A percentile compares a stretch with the other conserved stretches of the same genome.
Evolutionary conservation across 2,888 invertebrate species (phyloP).

Genomic region (Stenurella melanura): DNA sequence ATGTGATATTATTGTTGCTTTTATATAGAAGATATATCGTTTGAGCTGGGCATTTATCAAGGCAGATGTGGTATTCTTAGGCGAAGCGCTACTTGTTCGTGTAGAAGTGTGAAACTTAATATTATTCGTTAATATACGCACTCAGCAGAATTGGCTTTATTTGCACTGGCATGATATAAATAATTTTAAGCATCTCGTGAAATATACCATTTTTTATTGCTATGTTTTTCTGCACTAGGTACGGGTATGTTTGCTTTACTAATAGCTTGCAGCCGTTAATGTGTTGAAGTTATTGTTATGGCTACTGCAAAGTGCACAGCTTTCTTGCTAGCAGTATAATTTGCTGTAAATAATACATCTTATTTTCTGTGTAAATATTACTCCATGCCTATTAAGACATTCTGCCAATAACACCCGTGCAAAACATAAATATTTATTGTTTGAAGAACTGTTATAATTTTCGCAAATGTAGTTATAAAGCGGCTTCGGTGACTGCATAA

Average conservation of each 20-base stretch:
- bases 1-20: no score
- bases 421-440: background rate
- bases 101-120: background rate
- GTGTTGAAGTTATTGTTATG: constrained; percentile 1
- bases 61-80: background rate
- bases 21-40: background rate
- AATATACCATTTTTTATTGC: background rate
- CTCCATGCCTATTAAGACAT: background rate
- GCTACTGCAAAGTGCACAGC: background rate
- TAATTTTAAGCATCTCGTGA: background rate
- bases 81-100: background rate
- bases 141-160: background rate
- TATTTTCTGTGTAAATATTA: background rate
- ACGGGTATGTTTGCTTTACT: background rate
- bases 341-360: background rate
- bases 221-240: background rate
- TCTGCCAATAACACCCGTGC: background rate
- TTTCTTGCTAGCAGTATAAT: background rate
- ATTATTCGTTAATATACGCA: background rate
- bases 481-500: background rate
- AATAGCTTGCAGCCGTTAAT: background rate
- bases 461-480: background rate
- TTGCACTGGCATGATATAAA: background rate
- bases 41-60: background rate
- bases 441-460: background rate